Evolutionary conservation across 2,888 invertebrate species (phyloP), one percentile per base, ranked within the genome.

Genomic region (Ellobium chinense): DNA sequence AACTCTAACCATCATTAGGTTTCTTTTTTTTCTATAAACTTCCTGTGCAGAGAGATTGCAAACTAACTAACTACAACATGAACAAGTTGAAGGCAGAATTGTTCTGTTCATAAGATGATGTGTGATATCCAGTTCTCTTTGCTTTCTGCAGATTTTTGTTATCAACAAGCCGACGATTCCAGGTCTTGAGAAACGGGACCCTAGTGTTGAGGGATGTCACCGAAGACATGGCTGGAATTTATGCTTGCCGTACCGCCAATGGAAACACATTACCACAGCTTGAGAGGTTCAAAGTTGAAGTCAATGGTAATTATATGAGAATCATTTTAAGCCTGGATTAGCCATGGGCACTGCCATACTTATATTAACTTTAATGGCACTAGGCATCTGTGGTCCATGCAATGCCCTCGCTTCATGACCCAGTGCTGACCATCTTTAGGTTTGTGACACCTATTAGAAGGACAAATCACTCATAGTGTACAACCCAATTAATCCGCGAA

Each of bases 121-220:
- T n/a, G n/a, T n/a, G n/a, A n/a, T n/a, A n/a, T n/a, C n/a, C n/a
- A n/a, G n/a, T n/a, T n/a, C n/a, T n/a, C n/a, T n/a, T n/a, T n/a
- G 18, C 46, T 24, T 60, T 60, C 9, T 60, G 24, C 81, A 89
- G 89, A 36, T 86, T 85, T 81, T 69, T 84, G 31, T 81, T 89
- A 24, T 74, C 80, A 37, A 54, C 86, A 0, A 85, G 85, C 73
- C 80, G 78, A 18, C 62, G 82, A 54, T 85, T 83, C 58, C 78
- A 82, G 14, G 82, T 88, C 27, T 82, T 85, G 92, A 97, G 97
- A 85, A 98, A 98, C 92, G 98, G 99, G 75, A 97, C 98, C 12
- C 94, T 99, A 82, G 97, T 98, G 24, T 97, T 99, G 86, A 97
- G 97, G 92, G 96, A 96, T 85, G 96, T 99, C 18, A 97, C 97